Percentiles rank a stretch among this genome's conserved stretches.
phyloP scores from a whole-genome alignment of 2,113 vertebrate genomes.

The Perccottus glenii region DNA sequence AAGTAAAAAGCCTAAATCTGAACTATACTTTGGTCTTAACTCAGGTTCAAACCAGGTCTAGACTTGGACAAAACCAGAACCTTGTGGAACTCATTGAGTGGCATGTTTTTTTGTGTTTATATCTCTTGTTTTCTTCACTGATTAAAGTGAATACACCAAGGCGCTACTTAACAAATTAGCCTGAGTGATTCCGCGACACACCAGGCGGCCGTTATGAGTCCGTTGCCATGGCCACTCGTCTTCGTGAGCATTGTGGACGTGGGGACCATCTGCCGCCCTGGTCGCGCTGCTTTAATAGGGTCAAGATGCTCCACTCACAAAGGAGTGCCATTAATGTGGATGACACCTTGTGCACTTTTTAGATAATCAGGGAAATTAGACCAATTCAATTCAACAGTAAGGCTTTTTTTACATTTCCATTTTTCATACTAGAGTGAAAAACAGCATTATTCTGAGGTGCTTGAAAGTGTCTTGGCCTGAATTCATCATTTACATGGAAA shows the following conservation, averaged over 20 bases:
- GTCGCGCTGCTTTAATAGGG: conserved; percentile 78
- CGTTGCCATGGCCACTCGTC: conserved; percentile 77
- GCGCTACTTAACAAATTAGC: conserved; percentile 84
- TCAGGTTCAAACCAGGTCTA: conserved; percentile 6
- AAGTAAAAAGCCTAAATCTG: too few relatives aligned
- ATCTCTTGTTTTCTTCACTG: conserved; percentile 73
- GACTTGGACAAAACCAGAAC: background rate
- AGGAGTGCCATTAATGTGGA: conserved; percentile 70
- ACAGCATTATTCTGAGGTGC: background rate
- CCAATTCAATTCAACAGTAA: conserved; percentile 47
- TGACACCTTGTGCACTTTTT: conserved; percentile 64
- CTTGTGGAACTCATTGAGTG: conserved; percentile 33
- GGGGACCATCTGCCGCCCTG: conserved; percentile 77
- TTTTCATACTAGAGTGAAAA: conserved; percentile 15
- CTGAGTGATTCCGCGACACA: conserved; percentile 77
- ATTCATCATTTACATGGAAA: too few relatives aligned
- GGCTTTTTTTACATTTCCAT: conserved; percentile 15
- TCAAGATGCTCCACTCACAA: conserved; percentile 76
- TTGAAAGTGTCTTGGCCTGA: too few relatives aligned
- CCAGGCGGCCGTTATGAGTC: conserved; percentile 71
- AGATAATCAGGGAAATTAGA: conserved; percentile 71
- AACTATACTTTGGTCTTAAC: too few relatives aligned
- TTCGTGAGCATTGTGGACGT: conserved; percentile 23
- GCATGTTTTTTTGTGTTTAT: conserved; percentile 68
- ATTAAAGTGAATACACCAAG: conserved; percentile 78